Conservation (phyloP, 2,113 vertebrate genomes). For the Nyctibius bracteatus region DNA sequence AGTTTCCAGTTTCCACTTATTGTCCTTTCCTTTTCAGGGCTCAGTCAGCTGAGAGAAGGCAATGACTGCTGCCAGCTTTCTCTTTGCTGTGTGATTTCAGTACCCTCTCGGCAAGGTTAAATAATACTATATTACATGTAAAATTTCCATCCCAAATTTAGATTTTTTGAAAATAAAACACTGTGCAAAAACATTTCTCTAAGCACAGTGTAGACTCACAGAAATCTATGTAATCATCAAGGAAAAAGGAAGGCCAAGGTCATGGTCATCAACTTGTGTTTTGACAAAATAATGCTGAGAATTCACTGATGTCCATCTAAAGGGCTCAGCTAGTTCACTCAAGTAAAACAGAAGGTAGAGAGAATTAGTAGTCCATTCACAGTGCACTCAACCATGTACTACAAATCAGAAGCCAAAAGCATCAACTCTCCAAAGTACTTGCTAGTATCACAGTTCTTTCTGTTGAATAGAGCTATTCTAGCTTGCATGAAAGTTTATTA, state of each 20-base stretch:
- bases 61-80: not conserved
- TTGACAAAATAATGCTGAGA: not conserved
- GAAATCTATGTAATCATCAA: not conserved
- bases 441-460: not conserved
- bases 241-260: not conserved
- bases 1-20: not conserved
- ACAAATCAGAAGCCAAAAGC: not conserved
- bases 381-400: not conserved
- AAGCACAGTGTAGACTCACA: not conserved
- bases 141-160: not conserved
- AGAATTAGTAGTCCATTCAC: not conserved
- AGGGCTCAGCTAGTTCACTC: not conserved
- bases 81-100: not conserved
- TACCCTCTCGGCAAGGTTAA: not conserved
- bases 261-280: not conserved
- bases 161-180: not conserved
- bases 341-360: not conserved
- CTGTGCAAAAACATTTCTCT: not conserved
- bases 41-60: not conserved
- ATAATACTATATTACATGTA: not conserved
- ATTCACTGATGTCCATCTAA: not conserved
- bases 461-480: not conserved
- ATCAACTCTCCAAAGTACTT: not conserved
- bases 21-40: not conserved
- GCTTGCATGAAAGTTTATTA: not conserved